Base-by-base conservation (phyloP, 30 jellyfish, hydroid and myxozoan species). In the Turritopsis rubra region DNA sequence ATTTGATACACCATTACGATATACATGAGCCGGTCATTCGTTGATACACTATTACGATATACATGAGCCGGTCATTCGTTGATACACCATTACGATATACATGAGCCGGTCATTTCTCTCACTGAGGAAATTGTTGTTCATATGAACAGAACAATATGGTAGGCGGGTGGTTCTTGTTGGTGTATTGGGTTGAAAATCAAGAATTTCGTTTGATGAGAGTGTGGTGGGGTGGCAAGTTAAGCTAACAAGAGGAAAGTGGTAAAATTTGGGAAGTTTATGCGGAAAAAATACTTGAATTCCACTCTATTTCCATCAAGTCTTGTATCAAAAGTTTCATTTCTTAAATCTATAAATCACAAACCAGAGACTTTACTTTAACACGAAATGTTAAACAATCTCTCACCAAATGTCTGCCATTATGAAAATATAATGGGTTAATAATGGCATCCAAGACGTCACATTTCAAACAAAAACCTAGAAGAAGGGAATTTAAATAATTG, bases 371-470 rank as follows among this genome's bases (percentile, higher is more conserved):
- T 41, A 41, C 9, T 41, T 41, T 13, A 41, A 41, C 9, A 41
- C 5, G 13, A 41, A 13, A 41, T 41, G 60, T 41, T 41, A 3
- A 41, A 41, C 13, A 41, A n/a, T n/a, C 16, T 16, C 87, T 80
- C 52, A 80, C 87, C 81, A 80, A 25, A 22, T 52, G 8, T n/a
- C 79, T 53, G 52, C 81, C 87, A 21, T 73, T 28, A 27, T 85
- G 89, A 52, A 79, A 30, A 24, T 72, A 21, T 27, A 81, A 24
- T 5, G 89, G 95, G 82, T 81, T 81, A 24, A 86, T 19, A 30
- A 86, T 23, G 24, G 85, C 65, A 22, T 86, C 95, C 9, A 71
- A 72, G 29, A 86, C 41, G 41, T 86, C 95, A 81, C 95, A 86
- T 73, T 81, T 79, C 79, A 86, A 85, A 23, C 52, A 54, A 73